phyloP scores from a whole-genome alignment of 2,888 invertebrate genomes.

The Dermolepida albohirtum region DNA sequence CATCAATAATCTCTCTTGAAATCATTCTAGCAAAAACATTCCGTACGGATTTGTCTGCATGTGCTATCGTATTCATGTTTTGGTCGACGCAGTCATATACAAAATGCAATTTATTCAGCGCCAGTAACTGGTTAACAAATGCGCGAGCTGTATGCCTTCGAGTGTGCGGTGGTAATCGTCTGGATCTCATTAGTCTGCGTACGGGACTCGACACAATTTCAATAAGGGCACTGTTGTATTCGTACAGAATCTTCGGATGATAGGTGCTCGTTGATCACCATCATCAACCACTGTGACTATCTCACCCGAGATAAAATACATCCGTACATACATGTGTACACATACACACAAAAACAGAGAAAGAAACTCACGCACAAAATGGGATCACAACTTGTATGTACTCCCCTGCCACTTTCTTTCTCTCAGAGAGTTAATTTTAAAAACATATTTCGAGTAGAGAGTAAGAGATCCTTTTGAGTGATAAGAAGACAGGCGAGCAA shows the following conservation, averaged over 20 bases:
- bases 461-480: slow-evolving; percentile 21
- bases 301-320: slow-evolving; percentile 3
- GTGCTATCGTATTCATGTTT: neutral
- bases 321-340: slow-evolving; percentile 3
- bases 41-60: too few species aligned
- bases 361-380: neutral
- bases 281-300: slow-evolving; percentile 21
- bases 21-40: too few species aligned
- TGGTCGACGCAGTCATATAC: neutral
- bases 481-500: slow-evolving; percentile 26
- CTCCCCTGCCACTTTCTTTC: neutral
- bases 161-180: slow-evolving; percentile 20
- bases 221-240: too few species aligned
- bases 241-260: too few species aligned
- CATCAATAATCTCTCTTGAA: too few species aligned
- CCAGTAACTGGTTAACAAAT: slow-evolving; percentile 10
- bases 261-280: neutral
- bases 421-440: slow-evolving; percentile 24
- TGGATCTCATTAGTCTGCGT: slow-evolving; percentile 23
- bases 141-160: neutral
- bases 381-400: neutral
- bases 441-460: slow-evolving; percentile 21
- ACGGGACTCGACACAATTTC: neutral
- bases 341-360: neutral
- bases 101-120: slow-evolving; percentile 5